Evolutionary conservation across 2,113 vertebrate genomes (phyloP), one percentile per base, ranked within the genome.

Genomic region (Willisornis vidua): DNA sequence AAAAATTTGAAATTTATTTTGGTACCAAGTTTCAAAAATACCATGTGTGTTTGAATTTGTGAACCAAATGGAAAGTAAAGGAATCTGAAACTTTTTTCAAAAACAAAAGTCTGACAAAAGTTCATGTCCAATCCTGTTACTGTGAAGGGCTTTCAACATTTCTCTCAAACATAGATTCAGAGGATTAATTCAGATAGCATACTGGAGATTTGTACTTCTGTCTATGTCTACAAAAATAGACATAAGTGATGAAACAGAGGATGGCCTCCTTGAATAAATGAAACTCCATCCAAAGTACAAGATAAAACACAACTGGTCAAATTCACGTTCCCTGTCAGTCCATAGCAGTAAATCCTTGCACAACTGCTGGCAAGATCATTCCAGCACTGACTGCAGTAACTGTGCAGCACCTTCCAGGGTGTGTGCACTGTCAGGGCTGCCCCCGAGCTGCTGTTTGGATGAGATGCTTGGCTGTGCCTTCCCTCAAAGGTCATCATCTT

Each of bases 381-480:
- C 39, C 41, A 93, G 39, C 23, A 18, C 1, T 63, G 23, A 10
- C 35, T 33, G 24, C 49, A 25, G 19, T 48, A 65, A 24, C 48
- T 19, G 2, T 28, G 71, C 35, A 55, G 49, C 26, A 19, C 33
- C 19, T 63, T 23, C 8, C 35, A 14, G 73, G 12, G 10, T 6
- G 10, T 1, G 4, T 16, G 41, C 55, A 73, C 24, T 28, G 58
- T 19, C 54, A 68, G 28, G 35, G 49, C 67, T 80, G 22, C 10
- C 24, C 25, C 5, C 57, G 1, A 28, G 31, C 12, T 35, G n/a
- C 19, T 52, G 8, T 33, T 70, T 0, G 0, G 18, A 3, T 23
- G 23, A 49, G 46, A 23, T 23, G 29, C 33, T 49, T 77, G 59
- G 3, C 19, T 51, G 39, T 24, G 33, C 28, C 59, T 57, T 76